Percentiles rank a stretch among this genome's conserved stretches.
Evolutionary conservation across 2,113 vertebrate species (phyloP).

Genomic region (Hylia prasina): DNA sequence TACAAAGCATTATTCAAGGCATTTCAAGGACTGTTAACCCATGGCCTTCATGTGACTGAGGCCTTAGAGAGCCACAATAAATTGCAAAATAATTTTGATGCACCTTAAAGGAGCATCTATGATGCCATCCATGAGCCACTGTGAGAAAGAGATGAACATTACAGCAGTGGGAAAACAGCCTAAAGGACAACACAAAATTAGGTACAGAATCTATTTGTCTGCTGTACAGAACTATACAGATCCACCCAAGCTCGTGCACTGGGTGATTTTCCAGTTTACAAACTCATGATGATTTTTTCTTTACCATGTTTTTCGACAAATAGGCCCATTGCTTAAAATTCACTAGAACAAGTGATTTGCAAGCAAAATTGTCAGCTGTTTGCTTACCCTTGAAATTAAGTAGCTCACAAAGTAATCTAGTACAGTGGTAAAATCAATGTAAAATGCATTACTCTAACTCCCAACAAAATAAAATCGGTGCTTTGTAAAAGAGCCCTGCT

Average conservation of each 20-base stretch:
- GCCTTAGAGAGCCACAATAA: neutral
- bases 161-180: neutral
- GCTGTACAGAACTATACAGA: neutral
- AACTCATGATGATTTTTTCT: neutral
- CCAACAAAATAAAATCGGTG: neutral
- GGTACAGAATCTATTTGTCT: neutral
- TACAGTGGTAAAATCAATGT: conserved; percentile 56
- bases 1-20: neutral
- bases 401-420: conserved; percentile 44
- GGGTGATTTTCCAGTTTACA: neutral
- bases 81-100: neutral
- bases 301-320: neutral
- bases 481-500: neutral
- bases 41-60: neutral
- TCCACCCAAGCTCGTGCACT: neutral
- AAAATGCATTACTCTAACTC: conserved; percentile 53
- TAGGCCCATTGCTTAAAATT: neutral
- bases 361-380: conserved; percentile 44
- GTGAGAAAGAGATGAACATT: neutral
- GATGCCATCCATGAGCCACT: neutral
- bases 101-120: neutral
- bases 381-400: conserved; percentile 62
- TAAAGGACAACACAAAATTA: neutral
- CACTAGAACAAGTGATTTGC: conserved; percentile 14
- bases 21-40: neutral